Evolutionary conservation across 2,113 vertebrate genomes (phyloP).

Genomic region (Dipodomys ordii): DNA sequence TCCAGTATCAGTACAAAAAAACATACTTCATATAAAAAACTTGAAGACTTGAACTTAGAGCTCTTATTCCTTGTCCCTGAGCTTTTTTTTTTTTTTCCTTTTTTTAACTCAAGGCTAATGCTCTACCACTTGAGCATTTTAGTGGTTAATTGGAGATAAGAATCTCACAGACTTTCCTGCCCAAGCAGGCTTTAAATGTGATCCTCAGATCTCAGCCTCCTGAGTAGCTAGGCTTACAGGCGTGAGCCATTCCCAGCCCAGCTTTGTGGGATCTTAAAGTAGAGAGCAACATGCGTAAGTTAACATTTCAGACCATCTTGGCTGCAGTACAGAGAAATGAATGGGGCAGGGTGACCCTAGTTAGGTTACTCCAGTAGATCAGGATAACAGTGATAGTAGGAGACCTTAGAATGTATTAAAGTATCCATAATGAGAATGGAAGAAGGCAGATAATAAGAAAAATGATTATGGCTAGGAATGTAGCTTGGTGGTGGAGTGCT

Average conservation of each 20-base stretch:
- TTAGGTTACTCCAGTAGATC: not conserved
- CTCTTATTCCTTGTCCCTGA: too few species aligned
- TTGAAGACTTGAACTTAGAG: not conserved
- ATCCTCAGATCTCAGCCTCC: too few species aligned
- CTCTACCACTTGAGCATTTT: too few species aligned
- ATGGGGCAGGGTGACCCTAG: not conserved
- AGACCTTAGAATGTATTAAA: not conserved
- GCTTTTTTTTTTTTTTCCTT: too few species aligned
- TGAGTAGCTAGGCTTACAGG: too few species aligned
- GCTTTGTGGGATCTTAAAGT: not conserved
- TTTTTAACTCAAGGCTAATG: too few species aligned
- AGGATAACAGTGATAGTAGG: not conserved
- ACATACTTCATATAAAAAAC: not conserved
- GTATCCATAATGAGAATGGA: not conserved
- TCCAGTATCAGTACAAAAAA: not conserved
- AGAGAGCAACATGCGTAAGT: not conserved
- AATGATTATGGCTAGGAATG: not conserved
- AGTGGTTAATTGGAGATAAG: too few species aligned
- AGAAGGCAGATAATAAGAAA: not conserved
- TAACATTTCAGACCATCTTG: not conserved
- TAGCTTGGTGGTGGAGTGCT: too few species aligned
- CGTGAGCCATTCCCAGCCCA: too few species aligned
- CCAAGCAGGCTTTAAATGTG: too few species aligned
- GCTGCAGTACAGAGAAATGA: not conserved
- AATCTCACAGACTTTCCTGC: too few species aligned